These are phyloP conservation scores for Fukomys damarensis DNA, from an alignment of 2,113 vertebrate species.

Conservation along the genomic window DNA sequence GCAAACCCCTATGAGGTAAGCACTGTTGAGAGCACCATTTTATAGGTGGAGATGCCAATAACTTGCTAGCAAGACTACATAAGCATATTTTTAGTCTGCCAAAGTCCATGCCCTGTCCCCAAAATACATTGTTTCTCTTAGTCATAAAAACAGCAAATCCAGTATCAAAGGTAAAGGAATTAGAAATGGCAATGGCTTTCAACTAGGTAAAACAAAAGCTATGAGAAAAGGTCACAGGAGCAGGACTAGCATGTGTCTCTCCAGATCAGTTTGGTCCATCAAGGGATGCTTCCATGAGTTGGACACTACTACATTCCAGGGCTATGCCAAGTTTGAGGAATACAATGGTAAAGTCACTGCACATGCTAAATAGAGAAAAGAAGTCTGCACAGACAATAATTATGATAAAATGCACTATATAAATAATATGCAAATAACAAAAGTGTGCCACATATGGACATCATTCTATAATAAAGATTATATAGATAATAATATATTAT, in stretches of 20 bases:
- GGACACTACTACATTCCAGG: background rate
- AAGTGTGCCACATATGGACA: background rate
- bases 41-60: background rate
- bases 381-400: background rate
- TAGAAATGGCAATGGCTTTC: background rate
- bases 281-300: background rate
- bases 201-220: background rate
- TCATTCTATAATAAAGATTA: constrained; percentile 34
- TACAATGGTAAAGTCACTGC: background rate
- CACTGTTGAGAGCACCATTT: background rate
- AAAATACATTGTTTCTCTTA: constrained; percentile 41
- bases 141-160: background rate
- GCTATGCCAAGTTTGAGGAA: background rate
- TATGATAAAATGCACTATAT: background rate
- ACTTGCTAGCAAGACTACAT: background rate
- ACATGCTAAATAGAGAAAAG: background rate
- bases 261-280: background rate
- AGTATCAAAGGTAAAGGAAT: constrained; percentile 7
- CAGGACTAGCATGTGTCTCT: background rate
- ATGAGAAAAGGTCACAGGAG: background rate
- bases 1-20: background rate
- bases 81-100: background rate
- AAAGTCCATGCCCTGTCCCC: background rate
- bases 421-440: background rate
- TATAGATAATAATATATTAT: background rate